These are phyloP conservation scores for Bovichtus diacanthus DNA, from an alignment of 2,797 vertebrate genomes.

Conservation along the genomic window DNA sequence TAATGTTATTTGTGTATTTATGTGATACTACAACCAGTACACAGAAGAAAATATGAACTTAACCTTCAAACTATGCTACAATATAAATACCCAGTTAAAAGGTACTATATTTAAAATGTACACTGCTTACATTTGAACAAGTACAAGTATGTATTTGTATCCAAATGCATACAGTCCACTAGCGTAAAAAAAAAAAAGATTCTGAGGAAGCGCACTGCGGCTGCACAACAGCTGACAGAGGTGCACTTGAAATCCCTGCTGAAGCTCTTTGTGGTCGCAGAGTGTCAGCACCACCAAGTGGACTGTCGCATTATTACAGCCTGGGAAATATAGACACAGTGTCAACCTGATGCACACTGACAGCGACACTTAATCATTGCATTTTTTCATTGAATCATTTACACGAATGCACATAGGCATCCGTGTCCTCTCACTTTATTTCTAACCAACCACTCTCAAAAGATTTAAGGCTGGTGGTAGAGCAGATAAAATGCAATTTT, in stretches of 20 bases:
- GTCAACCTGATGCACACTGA: slow-evolving; percentile 62
- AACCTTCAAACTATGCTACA: background rate
- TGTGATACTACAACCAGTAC: background rate
- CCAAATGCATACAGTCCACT: slow-evolving; percentile 1
- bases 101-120: background rate
- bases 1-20: background rate
- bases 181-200: slow-evolving; percentile 2
- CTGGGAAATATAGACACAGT: slow-evolving; percentile 45
- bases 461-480: slow-evolving; percentile 31
- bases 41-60: background rate
- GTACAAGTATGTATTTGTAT: slow-evolving; percentile 11
- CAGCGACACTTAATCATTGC: slow-evolving; percentile 61
- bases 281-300: slow-evolving; percentile 77
- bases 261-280: slow-evolving; percentile 11
- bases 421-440: slow-evolving; percentile 38
- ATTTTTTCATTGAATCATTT: slow-evolving; percentile 58
- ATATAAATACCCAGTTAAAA: background rate
- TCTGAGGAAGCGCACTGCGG: slow-evolving; percentile 58
- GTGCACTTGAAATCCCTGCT: slow-evolving; percentile 14
- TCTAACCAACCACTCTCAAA: slow-evolving; percentile 26
- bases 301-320: background rate
- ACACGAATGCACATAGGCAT: slow-evolving; percentile 45
- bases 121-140: background rate
- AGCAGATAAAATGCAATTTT: slow-evolving; percentile 26
- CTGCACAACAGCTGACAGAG: slow-evolving; percentile 48